Base-by-base conservation (phyloP, 2,113 vertebrate genomes). In the Salvelinus namaycush region DNA sequence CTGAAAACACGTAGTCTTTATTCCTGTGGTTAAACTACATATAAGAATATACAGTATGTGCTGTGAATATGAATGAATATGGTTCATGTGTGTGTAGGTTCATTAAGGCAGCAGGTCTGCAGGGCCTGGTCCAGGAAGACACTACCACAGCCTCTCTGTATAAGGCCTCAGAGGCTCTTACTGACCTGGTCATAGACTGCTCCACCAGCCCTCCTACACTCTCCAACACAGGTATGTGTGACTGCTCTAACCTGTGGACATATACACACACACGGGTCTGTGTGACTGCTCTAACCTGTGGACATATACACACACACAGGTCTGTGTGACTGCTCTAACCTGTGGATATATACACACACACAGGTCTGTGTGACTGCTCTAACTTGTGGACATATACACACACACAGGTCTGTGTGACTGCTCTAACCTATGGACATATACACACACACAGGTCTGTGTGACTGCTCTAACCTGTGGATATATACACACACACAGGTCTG, bases 91-190 rank as follows among this genome's bases (percentile, higher is more conserved):
- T 62, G 29, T n/a, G 51, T 82, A 99, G 98, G 92, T 99, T 99
- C 87, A 93, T 98, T 81, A 96, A 95, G 85, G 96, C 95, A 69
- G 97, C 96, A 81, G 95, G 98, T 86, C 92, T 97, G 77, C 96
- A 97, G 84, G 98, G 96, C 51, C 92, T 99, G 11, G 95, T 97
- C 70, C 97, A 98, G 34, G 96, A 99, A 79, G 96, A 96, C 71
- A 94, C 95, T 1, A 93, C 95, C 5, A 34, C 92, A 81, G 91
- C 96, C 0, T 96, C 96, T 22, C 88, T 97, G 83, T 97, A 95
- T 67, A 95, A 95, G 60, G 94, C 96, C 85, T 94, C 95, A 0
- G 94, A 95, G 3, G 90, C 90, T 8, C 93, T 86, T 34, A 91
- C 91, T 68, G 86, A 94, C 11, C 88, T 99, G 84, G 67, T 92